Evolutionary conservation across 2,113 vertebrate genomes (phyloP).

Genomic region (Perca schrenkii): DNA sequence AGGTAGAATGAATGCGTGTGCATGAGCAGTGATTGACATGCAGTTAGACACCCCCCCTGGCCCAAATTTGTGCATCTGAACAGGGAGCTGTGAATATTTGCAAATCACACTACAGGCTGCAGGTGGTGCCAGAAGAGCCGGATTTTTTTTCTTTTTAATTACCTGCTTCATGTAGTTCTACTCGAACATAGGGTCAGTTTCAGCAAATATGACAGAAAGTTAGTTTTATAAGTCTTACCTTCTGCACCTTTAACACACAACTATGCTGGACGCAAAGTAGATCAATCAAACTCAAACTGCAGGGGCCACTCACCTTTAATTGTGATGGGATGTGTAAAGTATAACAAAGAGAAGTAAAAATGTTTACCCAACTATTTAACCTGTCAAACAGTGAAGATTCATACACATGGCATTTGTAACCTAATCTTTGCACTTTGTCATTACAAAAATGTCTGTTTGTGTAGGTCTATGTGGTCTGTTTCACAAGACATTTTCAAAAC

Average conservation of each 20-base stretch:
- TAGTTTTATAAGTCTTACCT: too few species aligned
- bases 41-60: too few species aligned
- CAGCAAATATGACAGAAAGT: too few species aligned
- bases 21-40: too few species aligned
- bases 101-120: too few species aligned
- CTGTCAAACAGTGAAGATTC: slow-evolving; percentile 17
- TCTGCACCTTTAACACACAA: background rate
- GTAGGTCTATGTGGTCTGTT: background rate
- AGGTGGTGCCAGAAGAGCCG: too few species aligned
- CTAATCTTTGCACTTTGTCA: background rate
- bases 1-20: too few species aligned
- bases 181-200: too few species aligned
- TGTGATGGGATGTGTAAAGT: background rate
- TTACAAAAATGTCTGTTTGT: background rate
- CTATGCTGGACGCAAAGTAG: slow-evolving; percentile 22
- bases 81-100: too few species aligned
- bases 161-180: too few species aligned
- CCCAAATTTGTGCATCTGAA: too few species aligned
- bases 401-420: background rate
- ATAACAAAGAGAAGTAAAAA: background rate
- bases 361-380: background rate
- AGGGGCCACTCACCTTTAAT: slow-evolving; percentile 12
- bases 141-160: too few species aligned
- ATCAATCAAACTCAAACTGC: slow-evolving; percentile 46
- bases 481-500: background rate